Evolutionary conservation across 2,888 invertebrate genomes (phyloP).

Genomic region (Torymus texanus): DNA sequence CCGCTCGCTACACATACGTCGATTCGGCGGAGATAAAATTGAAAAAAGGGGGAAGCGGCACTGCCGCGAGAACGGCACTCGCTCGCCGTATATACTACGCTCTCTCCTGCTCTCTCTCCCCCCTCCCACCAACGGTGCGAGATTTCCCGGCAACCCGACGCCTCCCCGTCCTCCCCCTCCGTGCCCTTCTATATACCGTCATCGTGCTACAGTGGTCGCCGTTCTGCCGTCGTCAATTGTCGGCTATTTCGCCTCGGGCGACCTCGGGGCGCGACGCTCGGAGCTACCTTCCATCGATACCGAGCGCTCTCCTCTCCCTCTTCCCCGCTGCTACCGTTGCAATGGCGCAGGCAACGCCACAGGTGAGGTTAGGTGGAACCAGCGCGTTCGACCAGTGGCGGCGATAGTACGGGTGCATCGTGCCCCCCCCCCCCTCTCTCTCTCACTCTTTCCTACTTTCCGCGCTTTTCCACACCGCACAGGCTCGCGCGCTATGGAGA

Average conservation of each 20-base stretch:
- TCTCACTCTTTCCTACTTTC: too few species aligned
- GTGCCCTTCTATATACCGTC: not conserved
- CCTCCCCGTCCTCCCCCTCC: slow-evolving; percentile 49
- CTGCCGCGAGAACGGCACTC: slow-evolving; percentile 69
- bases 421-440: too few species aligned
- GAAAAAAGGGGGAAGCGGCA: slow-evolving; percentile 72
- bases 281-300: slow-evolving; percentile 38
- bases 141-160: slow-evolving; percentile 32
- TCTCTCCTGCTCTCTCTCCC: too few species aligned
- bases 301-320: not conserved
- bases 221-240: slow-evolving; percentile 66
- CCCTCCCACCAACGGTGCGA: too few species aligned
- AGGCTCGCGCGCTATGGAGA: too few species aligned
- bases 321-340: not conserved
- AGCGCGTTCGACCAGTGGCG: too few species aligned
- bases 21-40: slow-evolving; percentile 67
- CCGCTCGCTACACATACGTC: slow-evolving; percentile 55
- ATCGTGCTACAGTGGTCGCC: slow-evolving; percentile 58
- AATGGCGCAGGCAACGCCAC: too few species aligned
- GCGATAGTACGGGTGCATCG: too few species aligned
- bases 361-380: too few species aligned
- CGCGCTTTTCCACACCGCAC: too few species aligned
- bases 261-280: slow-evolving; percentile 57
- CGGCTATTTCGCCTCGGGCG: slow-evolving; percentile 67
- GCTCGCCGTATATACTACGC: slow-evolving; percentile 52